These are phyloP conservation scores for Siderastrea radians DNA, from an alignment of 92 coral and sea anemone species.

Conservation along the genomic window DNA sequence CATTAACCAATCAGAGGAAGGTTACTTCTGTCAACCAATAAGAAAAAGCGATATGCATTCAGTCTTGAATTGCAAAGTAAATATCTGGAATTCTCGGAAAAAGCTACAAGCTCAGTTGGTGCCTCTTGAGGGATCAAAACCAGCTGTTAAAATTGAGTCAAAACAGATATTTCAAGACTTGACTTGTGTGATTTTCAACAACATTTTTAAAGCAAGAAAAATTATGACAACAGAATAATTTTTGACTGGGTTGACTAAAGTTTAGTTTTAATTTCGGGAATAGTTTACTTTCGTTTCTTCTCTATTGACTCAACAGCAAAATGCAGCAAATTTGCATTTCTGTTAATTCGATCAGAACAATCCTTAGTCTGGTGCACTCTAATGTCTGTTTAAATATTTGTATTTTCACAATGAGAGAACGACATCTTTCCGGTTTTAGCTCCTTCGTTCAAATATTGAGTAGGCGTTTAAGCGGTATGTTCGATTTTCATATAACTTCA, in stretches of 20 bases:
- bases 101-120: not conserved
- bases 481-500: not conserved
- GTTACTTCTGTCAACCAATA: not conserved
- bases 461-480: not conserved
- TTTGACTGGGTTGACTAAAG: too few species aligned
- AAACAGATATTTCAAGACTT: too few species aligned
- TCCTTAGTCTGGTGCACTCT: not conserved
- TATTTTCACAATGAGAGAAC: not conserved
- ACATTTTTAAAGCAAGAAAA: too few species aligned
- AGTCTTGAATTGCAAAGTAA: slow-evolving; percentile 13
- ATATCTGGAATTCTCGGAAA: slow-evolving; percentile 18
- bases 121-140: too few species aligned
- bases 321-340: too few species aligned
- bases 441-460: not conserved
- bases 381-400: not conserved
- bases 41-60: not conserved
- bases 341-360: too few species aligned
- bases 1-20: slow-evolving; percentile 23
- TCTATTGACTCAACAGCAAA: too few species aligned
- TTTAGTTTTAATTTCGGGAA: too few species aligned
- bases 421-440: not conserved
- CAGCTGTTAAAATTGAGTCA: too few species aligned
- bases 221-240: too few species aligned
- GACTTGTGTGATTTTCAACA: too few species aligned
- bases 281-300: too few species aligned